A percentile compares a stretch with the other conserved stretches of the same genome.
phyloP scores from a whole-genome alignment of 2,113 vertebrate genomes.

The Psilopogon haemacephalus region DNA sequence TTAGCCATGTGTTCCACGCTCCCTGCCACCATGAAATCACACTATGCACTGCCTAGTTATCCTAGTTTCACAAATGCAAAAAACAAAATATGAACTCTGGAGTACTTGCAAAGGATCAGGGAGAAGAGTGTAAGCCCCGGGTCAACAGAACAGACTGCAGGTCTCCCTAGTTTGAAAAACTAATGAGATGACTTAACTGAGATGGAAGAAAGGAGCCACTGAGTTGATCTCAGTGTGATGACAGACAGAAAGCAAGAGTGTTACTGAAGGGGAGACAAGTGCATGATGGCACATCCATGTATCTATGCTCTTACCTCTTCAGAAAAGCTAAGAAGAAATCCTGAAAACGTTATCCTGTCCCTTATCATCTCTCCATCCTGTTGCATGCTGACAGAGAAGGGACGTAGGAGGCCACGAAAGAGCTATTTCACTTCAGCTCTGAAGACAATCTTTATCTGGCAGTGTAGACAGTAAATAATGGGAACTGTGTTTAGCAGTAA shows the following conservation, averaged over 20 bases:
- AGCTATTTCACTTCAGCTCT: background rate
- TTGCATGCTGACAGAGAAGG: background rate
- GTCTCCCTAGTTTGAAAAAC: background rate
- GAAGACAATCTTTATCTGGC: background rate
- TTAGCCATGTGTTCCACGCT: background rate
- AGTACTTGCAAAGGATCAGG: background rate
- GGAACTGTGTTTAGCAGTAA: background rate
- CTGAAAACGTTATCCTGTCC: background rate
- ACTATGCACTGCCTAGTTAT: background rate
- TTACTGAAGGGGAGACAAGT: background rate
- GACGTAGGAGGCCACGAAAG: background rate
- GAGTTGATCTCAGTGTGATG: background rate
- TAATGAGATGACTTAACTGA: too few species aligned
- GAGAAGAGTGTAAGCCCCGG: background rate
- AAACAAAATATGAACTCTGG: background rate
- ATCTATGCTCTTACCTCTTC: background rate
- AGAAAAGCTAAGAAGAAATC: background rate
- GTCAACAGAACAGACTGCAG: background rate
- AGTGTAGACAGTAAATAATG: background rate
- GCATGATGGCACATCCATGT: accelerated
- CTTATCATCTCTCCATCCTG: background rate
- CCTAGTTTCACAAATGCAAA: background rate
- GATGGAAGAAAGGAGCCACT: background rate
- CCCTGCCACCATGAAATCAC: background rate
- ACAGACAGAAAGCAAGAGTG: background rate